These are phyloP conservation scores for Bradypodion ventrale DNA, from an alignment of 2,797 vertebrate genomes.

Conservation along the genomic window DNA sequence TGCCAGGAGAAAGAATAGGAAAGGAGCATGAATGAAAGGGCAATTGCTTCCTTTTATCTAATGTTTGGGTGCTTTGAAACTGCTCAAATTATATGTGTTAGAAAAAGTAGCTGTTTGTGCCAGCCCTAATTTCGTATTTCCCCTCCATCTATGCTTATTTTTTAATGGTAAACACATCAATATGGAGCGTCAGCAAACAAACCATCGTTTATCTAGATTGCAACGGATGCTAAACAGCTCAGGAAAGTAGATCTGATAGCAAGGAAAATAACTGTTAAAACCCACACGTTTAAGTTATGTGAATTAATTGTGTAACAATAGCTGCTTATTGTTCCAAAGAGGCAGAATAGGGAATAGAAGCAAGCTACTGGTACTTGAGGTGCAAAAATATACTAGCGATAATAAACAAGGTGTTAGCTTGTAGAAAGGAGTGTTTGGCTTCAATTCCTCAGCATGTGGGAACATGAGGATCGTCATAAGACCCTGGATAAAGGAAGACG, in stretches of 20 bases:
- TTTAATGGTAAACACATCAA: slow-evolving; percentile 67
- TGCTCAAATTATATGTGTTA: slow-evolving; percentile 39
- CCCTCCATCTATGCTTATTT: slow-evolving; percentile 35
- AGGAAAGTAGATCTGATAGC: slow-evolving; percentile 44
- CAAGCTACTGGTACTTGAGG: slow-evolving; percentile 14
- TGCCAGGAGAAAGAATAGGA: not conserved
- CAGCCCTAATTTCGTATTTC: slow-evolving; percentile 61
- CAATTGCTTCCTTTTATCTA: slow-evolving; percentile 39
- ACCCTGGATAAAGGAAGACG: not conserved
- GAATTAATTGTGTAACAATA: slow-evolving; percentile 40
- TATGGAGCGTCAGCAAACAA: slow-evolving; percentile 62
- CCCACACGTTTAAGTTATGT: slow-evolving; percentile 31
- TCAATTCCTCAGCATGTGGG: not conserved
- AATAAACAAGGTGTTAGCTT: not conserved
- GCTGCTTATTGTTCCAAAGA: slow-evolving; percentile 27
- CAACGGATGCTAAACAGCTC: slow-evolving; percentile 32
- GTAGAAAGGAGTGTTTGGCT: not conserved
- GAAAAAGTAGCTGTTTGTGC: slow-evolving; percentile 63
- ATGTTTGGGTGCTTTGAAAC: slow-evolving; percentile 41
- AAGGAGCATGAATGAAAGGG: slow-evolving; percentile 23
- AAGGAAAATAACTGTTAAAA: slow-evolving; percentile 52
- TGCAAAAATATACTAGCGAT: slow-evolving; percentile 1
- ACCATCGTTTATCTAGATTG: slow-evolving; percentile 49
- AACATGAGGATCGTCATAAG: not conserved
- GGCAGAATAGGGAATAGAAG: slow-evolving; percentile 16